These are phyloP conservation scores for Subacronicta megacephala DNA, from an alignment of 2,888 invertebrate species.

Conservation along the genomic window DNA sequence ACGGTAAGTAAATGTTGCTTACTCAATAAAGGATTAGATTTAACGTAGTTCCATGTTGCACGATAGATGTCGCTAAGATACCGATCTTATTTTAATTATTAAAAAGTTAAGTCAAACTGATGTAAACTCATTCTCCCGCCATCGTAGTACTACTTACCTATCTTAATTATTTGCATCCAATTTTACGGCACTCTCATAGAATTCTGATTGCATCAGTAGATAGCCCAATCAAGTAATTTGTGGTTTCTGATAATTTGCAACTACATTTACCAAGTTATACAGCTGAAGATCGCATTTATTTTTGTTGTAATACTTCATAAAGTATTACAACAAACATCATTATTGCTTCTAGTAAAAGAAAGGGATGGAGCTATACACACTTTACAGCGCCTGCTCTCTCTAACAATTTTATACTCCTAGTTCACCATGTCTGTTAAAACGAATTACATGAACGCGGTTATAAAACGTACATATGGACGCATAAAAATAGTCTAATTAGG, in stretches of 20 bases:
- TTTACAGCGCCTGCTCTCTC: background rate
- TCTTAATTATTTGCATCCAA: slow-evolving; percentile 1
- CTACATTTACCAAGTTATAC: slow-evolving; percentile 1
- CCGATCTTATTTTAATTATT: too few species aligned
- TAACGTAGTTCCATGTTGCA: too few species aligned
- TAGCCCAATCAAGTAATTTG: slow-evolving; percentile 35
- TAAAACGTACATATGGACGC: slow-evolving; percentile 1
- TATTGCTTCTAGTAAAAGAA: background rate
- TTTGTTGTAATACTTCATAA: too few species aligned
- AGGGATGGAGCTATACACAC: background rate
- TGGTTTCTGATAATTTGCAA: slow-evolving; percentile 26
- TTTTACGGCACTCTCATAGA: slow-evolving; percentile 1
- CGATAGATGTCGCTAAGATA: too few species aligned
- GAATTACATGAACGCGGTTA: slow-evolving; percentile 3
- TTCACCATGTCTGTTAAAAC: too few species aligned
- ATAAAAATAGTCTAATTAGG: slow-evolving; percentile 28
- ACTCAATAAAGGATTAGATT: too few species aligned
- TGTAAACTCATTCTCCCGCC: too few species aligned
- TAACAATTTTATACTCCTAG: background rate
- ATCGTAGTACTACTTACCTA: too few species aligned
- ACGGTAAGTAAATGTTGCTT: too few species aligned
- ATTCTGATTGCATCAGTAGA: slow-evolving; percentile 11
- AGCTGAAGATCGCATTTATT: background rate
- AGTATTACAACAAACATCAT: background rate
- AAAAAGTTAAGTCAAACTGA: too few species aligned